A percentile compares a stretch with the other conserved stretches of the same genome.
Evolutionary conservation across 2,797 vertebrate species (phyloP).

Genomic region (Furcifer pardalis): DNA sequence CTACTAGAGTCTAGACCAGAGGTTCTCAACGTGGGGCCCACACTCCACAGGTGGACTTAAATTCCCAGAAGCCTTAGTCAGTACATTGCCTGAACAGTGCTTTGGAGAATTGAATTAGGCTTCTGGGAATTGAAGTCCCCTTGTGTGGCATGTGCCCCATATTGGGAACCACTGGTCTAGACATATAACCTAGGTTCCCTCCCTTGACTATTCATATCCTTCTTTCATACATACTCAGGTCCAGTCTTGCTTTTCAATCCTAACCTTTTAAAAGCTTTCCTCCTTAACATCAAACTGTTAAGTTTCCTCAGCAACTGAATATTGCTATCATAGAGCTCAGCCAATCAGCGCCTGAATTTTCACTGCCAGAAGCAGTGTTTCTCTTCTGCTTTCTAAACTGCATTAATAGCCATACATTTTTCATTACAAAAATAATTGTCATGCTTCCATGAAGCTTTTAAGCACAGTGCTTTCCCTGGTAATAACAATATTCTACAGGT

Average conservation of each 20-base stretch:
- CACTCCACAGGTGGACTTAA: too few species aligned
- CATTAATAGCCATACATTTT: constrained; percentile 1
- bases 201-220: neutral
- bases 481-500: neutral
- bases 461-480: neutral
- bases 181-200: neutral
- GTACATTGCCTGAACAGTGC: too few species aligned
- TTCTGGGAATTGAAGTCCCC: too few species aligned
- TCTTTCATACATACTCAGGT: neutral
- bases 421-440: neutral
- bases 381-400: constrained; percentile 1
- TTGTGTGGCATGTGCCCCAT: too few species aligned
- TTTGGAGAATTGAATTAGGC: too few species aligned
- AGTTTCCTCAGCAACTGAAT: neutral
- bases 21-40: too few species aligned
- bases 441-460: neutral
- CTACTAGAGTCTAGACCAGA: too few species aligned
- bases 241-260: neutral
- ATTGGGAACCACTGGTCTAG: too few species aligned
- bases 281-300: neutral
- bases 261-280: neutral
- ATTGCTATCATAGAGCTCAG: neutral
- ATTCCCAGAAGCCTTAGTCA: too few species aligned
- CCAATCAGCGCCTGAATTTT: neutral
- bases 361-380: neutral